Percentiles rank a stretch among this genome's conserved stretches.
Evolutionary conservation across 2,113 vertebrate genomes (phyloP).

Genomic region (Guaruba guarouba): DNA sequence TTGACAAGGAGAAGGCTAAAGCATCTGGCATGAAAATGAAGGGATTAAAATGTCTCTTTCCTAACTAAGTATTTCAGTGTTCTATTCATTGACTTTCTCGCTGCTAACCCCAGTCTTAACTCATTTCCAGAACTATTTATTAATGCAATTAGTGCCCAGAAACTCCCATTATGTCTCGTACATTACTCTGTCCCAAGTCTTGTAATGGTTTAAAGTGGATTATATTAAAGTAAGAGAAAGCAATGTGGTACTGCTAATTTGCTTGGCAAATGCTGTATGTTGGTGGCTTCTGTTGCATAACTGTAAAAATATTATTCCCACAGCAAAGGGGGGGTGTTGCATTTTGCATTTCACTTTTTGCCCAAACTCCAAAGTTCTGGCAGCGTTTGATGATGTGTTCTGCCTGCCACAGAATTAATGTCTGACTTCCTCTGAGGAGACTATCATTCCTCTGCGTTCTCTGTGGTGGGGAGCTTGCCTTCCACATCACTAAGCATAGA

Average conservation of each 20-base stretch:
- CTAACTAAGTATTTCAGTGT: slow-evolving; percentile 1
- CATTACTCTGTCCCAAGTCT: not conserved
- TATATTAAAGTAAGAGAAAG: not conserved
- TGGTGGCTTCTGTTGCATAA: not conserved
- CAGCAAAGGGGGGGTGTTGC: not conserved
- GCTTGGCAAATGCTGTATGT: not conserved
- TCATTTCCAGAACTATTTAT: slow-evolving; percentile 9
- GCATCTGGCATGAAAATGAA: slow-evolving; percentile 34
- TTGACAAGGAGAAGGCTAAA: not conserved
- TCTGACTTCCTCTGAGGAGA: not conserved
- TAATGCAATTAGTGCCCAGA: not conserved
- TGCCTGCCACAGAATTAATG: not conserved
- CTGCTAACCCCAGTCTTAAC: not conserved
- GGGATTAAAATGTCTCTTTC: slow-evolving; percentile 56
- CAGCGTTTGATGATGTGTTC: not conserved
- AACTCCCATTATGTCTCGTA: not conserved
- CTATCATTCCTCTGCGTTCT: not conserved
- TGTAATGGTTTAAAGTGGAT: not conserved
- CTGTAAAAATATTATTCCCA: not conserved
- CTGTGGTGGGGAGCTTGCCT: not conserved
- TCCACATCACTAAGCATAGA: not conserved
- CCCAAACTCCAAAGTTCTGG: not conserved
- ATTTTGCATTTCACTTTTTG: not conserved
- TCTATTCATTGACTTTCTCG: not conserved
- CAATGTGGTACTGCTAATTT: not conserved